Evolutionary conservation across 2,888 invertebrate genomes (phyloP).

Genomic region (Ochlodes sylvanus): DNA sequence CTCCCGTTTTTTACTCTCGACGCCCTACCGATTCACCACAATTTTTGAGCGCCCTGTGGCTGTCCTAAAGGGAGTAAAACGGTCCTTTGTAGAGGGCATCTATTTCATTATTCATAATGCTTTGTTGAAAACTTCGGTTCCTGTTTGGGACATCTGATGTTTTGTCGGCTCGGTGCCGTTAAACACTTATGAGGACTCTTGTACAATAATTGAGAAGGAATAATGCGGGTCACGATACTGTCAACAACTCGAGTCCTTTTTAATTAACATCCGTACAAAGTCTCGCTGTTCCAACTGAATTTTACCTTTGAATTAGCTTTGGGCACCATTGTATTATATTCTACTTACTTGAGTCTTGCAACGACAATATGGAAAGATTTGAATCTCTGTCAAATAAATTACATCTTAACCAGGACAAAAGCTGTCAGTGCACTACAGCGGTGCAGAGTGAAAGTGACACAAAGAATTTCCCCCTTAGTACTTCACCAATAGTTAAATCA

Average conservation of each 20-base stretch:
- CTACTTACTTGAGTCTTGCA: no score
- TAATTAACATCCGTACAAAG: background rate
- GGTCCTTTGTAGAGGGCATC: slow-evolving; percentile 64
- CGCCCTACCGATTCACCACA: slow-evolving; percentile 62
- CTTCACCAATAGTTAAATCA: no score
- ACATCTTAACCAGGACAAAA: no score
- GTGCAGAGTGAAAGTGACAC: no score
- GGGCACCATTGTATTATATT: no score
- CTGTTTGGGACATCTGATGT: slow-evolving; percentile 70
- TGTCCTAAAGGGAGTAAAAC: slow-evolving; percentile 46
- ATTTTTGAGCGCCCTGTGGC: slow-evolving; percentile 51
- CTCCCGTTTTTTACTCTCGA: slow-evolving; percentile 70
- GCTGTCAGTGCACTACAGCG: no score
- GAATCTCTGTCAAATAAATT: no score
- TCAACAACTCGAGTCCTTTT: slow-evolving; percentile 6
- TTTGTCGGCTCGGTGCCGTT: slow-evolving; percentile 57
- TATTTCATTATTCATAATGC: slow-evolving; percentile 82
- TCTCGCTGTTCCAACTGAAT: background rate
- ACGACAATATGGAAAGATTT: no score
- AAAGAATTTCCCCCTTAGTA: no score
- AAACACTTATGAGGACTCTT: slow-evolving; percentile 40
- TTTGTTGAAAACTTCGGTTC: slow-evolving; percentile 72
- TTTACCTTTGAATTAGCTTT: background rate
- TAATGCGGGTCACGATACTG: slow-evolving; percentile 14
- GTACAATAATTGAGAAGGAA: slow-evolving; percentile 30